Base-by-base conservation (phyloP, 2,888 invertebrate genomes). In the Sarcophaga carnaria region DNA sequence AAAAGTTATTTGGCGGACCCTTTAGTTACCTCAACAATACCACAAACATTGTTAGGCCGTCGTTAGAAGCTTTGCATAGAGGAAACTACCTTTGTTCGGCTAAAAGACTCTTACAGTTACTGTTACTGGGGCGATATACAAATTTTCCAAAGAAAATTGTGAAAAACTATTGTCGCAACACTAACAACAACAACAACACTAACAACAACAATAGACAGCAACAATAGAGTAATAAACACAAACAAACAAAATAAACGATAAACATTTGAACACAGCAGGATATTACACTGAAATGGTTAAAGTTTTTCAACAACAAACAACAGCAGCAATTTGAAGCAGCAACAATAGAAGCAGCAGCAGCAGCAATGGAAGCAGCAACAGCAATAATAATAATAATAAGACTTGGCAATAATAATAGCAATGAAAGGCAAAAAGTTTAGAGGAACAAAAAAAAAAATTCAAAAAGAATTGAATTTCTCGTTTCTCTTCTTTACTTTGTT, bases 241-340 rank as follows among this genome's bases (percentile, higher is more conserved):
- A 80, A 83, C 49, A 76, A 86, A 78, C 74, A 49, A 80, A 74
- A 80, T 63, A 80, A 83, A 83, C 70, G 70, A 83, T 78, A 83
- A 86, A 86, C 62, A 83, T 83, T 83, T 54, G 83, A 70, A 62
- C 54, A 62, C 54, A 64, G 81, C 86, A 78, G 83, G 80, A 81
- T 83, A 83, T 81, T 83, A 64, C 74, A 37, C 72, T 83, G 69
- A 83, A 86, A 86, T 83, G 69, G 86, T 78, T 80, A 83, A 86
- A 86, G 69, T 86, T 83, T 74, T 63, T 60, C 74, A 81, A 54
- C 62, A 78, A 60, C 78, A 74, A 54, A 78, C 66, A 79, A 66
- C 54, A 49, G n/a, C n/a, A 47, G 45, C 64, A 54, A 37, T 27
- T 4, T 3, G 37, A 37, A 37, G 4, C 64, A 81, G 64, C 49